Conservation (phyloP, 2,888 invertebrate species). For the Drepana falcataria region DNA sequence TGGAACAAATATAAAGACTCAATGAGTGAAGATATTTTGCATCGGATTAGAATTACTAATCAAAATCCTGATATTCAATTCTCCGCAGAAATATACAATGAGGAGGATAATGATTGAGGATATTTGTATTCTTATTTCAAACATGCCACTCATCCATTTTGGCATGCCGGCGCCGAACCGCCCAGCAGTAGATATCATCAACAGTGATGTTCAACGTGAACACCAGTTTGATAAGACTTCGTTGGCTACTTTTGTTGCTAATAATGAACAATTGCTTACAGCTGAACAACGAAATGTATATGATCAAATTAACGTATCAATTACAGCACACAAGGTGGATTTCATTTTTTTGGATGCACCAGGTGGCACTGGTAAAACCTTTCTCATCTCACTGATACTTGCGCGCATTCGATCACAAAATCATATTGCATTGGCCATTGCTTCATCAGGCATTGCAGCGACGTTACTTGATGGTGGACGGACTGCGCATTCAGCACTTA, state of each 20-base stretch:
- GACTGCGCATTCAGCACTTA: constrained; percentile 15
- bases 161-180: neutral
- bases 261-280: constrained; percentile 12
- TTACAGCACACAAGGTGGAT: too few species aligned
- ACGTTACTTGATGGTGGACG: constrained; percentile 16
- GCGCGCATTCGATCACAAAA: constrained; percentile 12
- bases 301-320: neutral
- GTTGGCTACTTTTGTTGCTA: neutral
- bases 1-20: neutral
- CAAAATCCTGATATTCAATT: neutral
- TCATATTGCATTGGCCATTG: constrained; percentile 12
- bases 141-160: neutral
- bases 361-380: constrained; percentile 9
- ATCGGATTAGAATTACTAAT: neutral
- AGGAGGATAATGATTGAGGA: neutral
- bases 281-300: constrained; percentile 10
- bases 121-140: neutral
- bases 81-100: neutral
- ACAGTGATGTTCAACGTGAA: neutral
- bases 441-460: constrained; percentile 17
- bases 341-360: constrained; percentile 14
- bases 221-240: neutral
- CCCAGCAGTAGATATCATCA: neutral
- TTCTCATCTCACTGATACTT: constrained; percentile 10
- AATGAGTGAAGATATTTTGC: neutral